Percentiles rank a stretch among this genome's conserved stretches.
Conservation (phyloP, 2,113 vertebrate genomes). For the Plecotus auritus region DNA sequence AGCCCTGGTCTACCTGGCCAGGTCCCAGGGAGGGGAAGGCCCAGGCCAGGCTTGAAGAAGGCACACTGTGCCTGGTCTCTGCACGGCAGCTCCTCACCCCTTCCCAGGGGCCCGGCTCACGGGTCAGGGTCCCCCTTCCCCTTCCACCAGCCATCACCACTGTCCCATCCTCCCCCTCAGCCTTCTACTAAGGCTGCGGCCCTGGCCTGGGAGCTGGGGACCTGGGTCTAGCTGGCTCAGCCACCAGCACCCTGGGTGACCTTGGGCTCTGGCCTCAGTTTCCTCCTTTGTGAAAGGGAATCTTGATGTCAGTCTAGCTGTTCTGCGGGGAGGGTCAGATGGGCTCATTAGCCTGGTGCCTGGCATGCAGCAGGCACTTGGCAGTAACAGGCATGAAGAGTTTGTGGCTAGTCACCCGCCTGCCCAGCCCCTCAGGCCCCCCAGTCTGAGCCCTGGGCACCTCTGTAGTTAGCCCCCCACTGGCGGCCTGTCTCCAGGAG, state of each 20-base stretch:
- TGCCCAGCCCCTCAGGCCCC: not conserved
- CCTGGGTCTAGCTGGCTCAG: not conserved
- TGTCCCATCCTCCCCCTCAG: too few species aligned
- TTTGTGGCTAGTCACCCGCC: not conserved
- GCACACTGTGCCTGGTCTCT: not conserved
- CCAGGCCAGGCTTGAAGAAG: not conserved
- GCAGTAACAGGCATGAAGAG: not conserved
- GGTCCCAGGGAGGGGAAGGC: not conserved
- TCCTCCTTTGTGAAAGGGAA: not conserved
- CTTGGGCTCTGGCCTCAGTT: not conserved
- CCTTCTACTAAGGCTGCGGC: not conserved
- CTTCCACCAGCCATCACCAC: not conserved
- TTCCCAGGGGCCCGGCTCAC: not conserved
- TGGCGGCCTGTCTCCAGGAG: constrained; percentile 51
- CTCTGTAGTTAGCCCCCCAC: constrained; percentile 33
- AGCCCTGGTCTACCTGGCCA: not conserved
- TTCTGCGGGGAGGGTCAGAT: not conserved
- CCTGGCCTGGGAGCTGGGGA: not conserved
- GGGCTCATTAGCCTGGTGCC: not conserved
- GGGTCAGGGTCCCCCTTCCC: not conserved
- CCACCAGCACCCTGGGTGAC: not conserved
- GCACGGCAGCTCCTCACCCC: not conserved
- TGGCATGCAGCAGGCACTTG: not conserved
- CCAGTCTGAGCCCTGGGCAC: not conserved
- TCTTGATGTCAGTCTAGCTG: not conserved